phyloP scores from a whole-genome alignment of 1,140 invertebrate genomes.

The Drosophila erecta region DNA sequence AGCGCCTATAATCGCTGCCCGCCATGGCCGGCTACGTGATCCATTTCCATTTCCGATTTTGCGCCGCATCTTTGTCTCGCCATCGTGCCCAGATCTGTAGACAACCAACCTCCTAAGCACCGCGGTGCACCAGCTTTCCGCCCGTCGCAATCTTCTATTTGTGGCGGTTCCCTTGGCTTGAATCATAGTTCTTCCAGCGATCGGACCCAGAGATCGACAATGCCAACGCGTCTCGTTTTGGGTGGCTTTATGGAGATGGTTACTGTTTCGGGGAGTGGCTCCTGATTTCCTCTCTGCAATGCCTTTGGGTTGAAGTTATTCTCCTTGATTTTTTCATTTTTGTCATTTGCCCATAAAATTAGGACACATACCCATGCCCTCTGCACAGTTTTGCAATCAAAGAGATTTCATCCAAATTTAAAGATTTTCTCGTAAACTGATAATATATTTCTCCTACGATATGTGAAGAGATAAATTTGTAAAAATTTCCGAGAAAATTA shows the following conservation, averaged over 20 bases:
- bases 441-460: background rate
- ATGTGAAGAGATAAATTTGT: background rate
- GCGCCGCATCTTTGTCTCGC: slow-evolving; percentile 56
- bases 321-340: background rate
- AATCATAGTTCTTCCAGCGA: slow-evolving; percentile 12
- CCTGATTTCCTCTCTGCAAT: background rate
- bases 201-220: background rate
- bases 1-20: slow-evolving; percentile 61
- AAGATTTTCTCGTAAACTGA: background rate
- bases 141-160: slow-evolving; percentile 33
- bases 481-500: background rate
- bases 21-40: slow-evolving; percentile 70
- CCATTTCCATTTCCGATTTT: slow-evolving; percentile 67
- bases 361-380: too few species aligned
- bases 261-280: too few species aligned
- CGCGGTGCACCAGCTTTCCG: slow-evolving; percentile 8
- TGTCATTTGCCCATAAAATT: too few species aligned
- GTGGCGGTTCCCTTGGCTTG: slow-evolving; percentile 31
- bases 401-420: background rate
- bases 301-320: background rate
- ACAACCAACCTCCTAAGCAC: slow-evolving; percentile 32
- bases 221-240: background rate
- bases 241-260: background rate
- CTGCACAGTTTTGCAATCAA: background rate
- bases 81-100: slow-evolving; percentile 34